A percentile compares a stretch with the other conserved stretches of the same genome.
These are phyloP conservation scores for Novumbra hubbsi DNA, from an alignment of 2,797 vertebrate genomes.

Conservation along the genomic window DNA sequence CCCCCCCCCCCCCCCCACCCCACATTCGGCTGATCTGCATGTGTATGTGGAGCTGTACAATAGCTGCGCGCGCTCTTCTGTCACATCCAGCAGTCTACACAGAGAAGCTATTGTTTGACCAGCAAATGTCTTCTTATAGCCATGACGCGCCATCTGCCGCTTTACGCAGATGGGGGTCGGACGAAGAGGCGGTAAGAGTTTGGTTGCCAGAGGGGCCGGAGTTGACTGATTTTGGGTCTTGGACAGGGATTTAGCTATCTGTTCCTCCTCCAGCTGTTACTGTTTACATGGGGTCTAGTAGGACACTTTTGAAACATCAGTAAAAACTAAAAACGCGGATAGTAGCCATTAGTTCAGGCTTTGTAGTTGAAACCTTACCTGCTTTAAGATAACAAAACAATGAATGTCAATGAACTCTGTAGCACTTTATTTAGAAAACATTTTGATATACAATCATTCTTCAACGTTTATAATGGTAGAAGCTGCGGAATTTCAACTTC, in stretches of 20 bases:
- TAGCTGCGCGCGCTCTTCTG: conserved; percentile 53
- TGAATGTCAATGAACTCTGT: not conserved
- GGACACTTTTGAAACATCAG: conserved; percentile 53
- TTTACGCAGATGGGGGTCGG: conserved; percentile 60
- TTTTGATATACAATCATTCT: not conserved
- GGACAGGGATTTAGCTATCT: conserved; percentile 41
- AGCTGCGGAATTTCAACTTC: too few relatives aligned
- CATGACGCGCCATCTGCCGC: conserved; percentile 75
- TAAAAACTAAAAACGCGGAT: conserved; percentile 36
- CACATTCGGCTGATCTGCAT: conserved; percentile 69
- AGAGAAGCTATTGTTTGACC: conserved; percentile 65
- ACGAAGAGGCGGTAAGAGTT: conserved; percentile 33
- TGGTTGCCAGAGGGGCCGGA: conserved; percentile 28
- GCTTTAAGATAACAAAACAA: not conserved
- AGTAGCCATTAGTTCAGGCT: conserved; percentile 15
- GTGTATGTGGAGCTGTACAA: conserved; percentile 70
- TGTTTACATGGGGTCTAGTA: conserved; percentile 43
- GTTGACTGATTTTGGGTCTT: conserved; percentile 43
- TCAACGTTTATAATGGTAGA: too few relatives aligned
- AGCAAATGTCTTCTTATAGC: conserved; percentile 72
- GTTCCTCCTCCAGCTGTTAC: conserved; percentile 61
- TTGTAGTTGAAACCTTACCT: conserved; percentile 38
- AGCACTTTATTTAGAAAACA: not conserved
- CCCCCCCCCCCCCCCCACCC: too few relatives aligned
- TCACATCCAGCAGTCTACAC: conserved; percentile 65